These are phyloP conservation scores for Rhopalosiphum nymphaeae DNA, from an alignment of 2,888 invertebrate species.

Conservation along the genomic window DNA sequence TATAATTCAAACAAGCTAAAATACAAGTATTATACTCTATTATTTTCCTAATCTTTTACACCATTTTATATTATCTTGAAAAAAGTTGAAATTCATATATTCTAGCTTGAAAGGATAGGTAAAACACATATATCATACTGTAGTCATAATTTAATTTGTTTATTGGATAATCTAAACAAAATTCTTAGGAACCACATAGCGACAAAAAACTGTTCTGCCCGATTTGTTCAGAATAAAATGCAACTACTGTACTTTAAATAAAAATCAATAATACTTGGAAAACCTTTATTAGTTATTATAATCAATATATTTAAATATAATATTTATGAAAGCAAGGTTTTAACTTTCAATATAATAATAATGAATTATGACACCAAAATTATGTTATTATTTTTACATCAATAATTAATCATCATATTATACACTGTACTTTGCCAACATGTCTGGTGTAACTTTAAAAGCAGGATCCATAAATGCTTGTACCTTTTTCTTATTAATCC, in stretches of 20 bases:
- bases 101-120: background rate
- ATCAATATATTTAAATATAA: conserved; percentile 26
- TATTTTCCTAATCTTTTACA: background rate
- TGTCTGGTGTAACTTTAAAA: conserved; percentile 59
- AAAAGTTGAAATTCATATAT: background rate
- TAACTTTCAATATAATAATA: conserved; percentile 15
- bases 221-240: background rate
- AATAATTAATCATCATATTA: background rate
- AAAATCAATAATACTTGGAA: background rate
- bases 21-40: background rate
- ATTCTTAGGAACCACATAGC: background rate
- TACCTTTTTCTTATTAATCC: conserved; percentile 60
- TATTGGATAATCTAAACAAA: background rate
- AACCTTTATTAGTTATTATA: background rate
- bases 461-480: conserved; percentile 55
- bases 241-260: background rate
- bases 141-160: background rate
- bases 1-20: background rate
- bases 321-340: background rate
- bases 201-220: background rate
- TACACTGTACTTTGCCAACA: conserved; percentile 54
- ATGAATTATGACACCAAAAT: background rate
- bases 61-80: background rate
- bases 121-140: background rate
- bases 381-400: background rate